Evolutionary conservation across 2,797 vertebrate genomes (phyloP), one percentile per base, ranked within the genome.

Genomic region (Protosalanx chinensis): DNA sequence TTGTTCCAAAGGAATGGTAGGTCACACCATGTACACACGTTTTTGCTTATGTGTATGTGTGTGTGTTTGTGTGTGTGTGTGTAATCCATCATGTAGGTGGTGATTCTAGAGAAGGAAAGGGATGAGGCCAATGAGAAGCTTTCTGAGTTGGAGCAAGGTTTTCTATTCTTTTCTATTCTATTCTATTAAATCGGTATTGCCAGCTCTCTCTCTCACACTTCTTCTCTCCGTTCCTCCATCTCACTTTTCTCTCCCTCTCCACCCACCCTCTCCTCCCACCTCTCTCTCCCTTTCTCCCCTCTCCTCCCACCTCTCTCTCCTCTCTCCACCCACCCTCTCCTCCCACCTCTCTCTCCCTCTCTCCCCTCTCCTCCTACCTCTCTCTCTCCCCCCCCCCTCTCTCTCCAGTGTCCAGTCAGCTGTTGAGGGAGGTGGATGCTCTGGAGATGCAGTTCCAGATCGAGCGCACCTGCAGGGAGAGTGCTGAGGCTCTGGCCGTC

Each of bases 391-490:
- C 6, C 12, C 4, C 10, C 7, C 6, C n/a, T 23, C 2, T 10
- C 32, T 65, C 20, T 16, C 62, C 83, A 95, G 95, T 83, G 0
- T 95, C 95, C 0, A 85, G 70, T 77, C 91, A 88, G 3, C 86
- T 96, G 62, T 81, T 95, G 76, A 92, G 90, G 0, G 93, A 96
- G 84, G 89, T 95, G 0, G 85, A 84, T 0, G 71, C 89, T 0
- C 77, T 96, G 80, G 93, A 96, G 84, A 70, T 79, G 0, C 89
- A 95, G 87, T 91, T 88, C 68, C 88, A 94, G 80, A 83, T 92
- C 0, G 93, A 95, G 29, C 85, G 89, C 13, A 87, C 75, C 0
- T 92, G 93, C 65, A 84, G 91, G 64, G 89, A 91, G 70, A 91
- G 27, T 18, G 93, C 93, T 0, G 92, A 94, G 71, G 82, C 80